Conservation (phyloP, 1,140 invertebrate genomes). For the Lordiphosa collinella region DNA sequence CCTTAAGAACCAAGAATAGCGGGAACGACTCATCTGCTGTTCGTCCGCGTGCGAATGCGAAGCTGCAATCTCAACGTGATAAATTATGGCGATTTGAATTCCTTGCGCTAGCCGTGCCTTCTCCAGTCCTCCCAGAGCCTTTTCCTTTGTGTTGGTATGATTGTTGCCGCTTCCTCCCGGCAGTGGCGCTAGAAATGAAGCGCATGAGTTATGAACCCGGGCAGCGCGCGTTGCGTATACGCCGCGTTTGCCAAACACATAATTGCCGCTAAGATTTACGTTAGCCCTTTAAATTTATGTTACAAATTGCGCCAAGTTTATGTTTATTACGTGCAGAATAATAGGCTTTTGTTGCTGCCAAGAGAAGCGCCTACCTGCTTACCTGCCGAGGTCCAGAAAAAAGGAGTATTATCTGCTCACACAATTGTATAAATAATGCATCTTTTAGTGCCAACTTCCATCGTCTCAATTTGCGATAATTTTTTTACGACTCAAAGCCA, state of each 20-base stretch:
- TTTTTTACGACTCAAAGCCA: constrained; percentile 24
- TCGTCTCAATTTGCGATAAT: constrained; percentile 18
- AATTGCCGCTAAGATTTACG: constrained; percentile 69
- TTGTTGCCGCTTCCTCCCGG: constrained; percentile 11
- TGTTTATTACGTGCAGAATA: constrained; percentile 72
- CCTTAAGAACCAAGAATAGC: background rate
- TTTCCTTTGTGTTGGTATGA: constrained; percentile 17
- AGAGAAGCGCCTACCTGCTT: constrained; percentile 5
- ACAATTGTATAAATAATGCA: constrained; percentile 60
- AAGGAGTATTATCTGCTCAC: constrained; percentile 49
- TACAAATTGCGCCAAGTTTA: constrained; percentile 67
- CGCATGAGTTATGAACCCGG: constrained; percentile 61
- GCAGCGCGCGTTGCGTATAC: constrained; percentile 46
- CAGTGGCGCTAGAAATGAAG: constrained; percentile 45
- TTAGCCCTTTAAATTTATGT: constrained; percentile 63
- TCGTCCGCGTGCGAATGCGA: constrained; percentile 42
- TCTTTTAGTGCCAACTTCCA: constrained; percentile 47
- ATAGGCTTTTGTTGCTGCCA: constrained; percentile 60
- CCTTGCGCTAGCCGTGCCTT: constrained; percentile 35
- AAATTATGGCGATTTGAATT: constrained; percentile 70
- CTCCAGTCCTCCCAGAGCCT: constrained; percentile 2
- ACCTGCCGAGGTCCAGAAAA: constrained; percentile 19
- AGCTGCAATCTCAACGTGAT: constrained; percentile 70
- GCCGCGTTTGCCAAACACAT: constrained; percentile 58
- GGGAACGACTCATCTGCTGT: constrained; percentile 29